Evolutionary conservation across 2,888 invertebrate genomes (phyloP).

Genomic region (Esperia sulphurella): DNA sequence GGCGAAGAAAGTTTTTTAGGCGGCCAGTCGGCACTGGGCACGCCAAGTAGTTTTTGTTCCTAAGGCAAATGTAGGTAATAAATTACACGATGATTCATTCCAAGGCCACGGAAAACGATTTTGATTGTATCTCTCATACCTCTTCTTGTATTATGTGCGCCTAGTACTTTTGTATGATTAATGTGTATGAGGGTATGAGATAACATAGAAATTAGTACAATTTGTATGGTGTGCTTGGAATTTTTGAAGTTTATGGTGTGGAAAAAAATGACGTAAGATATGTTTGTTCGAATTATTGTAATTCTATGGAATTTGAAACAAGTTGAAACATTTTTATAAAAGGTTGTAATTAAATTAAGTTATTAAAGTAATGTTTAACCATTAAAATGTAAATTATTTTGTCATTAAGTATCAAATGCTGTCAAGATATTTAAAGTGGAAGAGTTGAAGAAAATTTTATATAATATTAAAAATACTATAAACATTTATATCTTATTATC

Average conservation of each 20-base stretch:
- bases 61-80: constrained; percentile 16
- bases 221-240: constrained; percentile 15
- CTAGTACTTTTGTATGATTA: constrained; percentile 39
- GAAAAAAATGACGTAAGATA: constrained; percentile 10
- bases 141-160: constrained; percentile 30
- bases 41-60: not conserved
- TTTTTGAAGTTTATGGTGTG: constrained; percentile 13
- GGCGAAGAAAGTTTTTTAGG: no score
- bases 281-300: constrained; percentile 10
- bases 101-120: constrained; percentile 35
- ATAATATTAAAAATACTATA: no score
- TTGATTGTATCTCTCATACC: constrained; percentile 20
- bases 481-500: no score
- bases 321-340: no score
- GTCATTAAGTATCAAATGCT: no score
- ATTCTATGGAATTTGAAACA: not conserved
- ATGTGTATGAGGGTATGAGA: constrained; percentile 28
- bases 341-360: no score
- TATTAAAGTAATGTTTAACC: no score
- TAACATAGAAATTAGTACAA: constrained; percentile 22
- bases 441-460: no score
- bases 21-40: not conserved
- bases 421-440: no score
- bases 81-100: constrained; percentile 34
- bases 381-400: no score